Base-by-base conservation (phyloP, 2,113 vertebrate genomes). In the Mobula birostris region DNA sequence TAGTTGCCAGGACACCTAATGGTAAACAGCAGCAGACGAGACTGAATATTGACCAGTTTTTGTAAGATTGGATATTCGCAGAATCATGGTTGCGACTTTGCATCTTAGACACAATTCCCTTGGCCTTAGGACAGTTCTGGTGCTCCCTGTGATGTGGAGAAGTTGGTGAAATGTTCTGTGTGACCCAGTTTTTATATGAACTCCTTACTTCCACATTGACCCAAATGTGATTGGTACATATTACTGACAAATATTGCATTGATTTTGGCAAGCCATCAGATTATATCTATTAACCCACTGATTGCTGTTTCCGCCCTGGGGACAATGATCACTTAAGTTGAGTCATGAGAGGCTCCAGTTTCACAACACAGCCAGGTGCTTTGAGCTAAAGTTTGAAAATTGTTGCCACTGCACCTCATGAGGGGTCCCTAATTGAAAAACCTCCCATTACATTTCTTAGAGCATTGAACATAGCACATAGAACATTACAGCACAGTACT, bases 31-130 rank as follows among this genome's bases (percentile, higher is more conserved):
- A 94, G 58, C 94, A 93, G 4, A 91, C 0, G 56, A 78, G 29
- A 78, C 21, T 94, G 82, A 92, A 78, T 36, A 94, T 80, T 5
- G 94, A 92, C 94, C 94, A 94, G 19, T 4, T 19, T 74, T 90
- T 61, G 24, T 78, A 94, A 0, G 85, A 68, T 70, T 7, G 17
- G 32, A 72, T 92, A 61, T 91, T 9, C n/a, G 88, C 19, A 36
- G 32, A 1, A 6, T 5, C 9, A 8, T 3, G 40, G 56, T n/a
- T 61, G 27, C 66, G 29, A 14, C 85, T 88, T n/a, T n/a, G 56
- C 58, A 88, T 88, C 83, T 17, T 63, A 4, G 27, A 29, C 5
- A 88, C 11, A n/a, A 11, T n/a, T 12, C 27, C 2, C 24, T n/a
- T n/a, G 58, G 11, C 83, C 29, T 88, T 58, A 66, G 58, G 29